These are phyloP conservation scores for Lamellibrachia satsuma DNA, from an alignment of 2,888 invertebrate species.

Conservation along the genomic window DNA sequence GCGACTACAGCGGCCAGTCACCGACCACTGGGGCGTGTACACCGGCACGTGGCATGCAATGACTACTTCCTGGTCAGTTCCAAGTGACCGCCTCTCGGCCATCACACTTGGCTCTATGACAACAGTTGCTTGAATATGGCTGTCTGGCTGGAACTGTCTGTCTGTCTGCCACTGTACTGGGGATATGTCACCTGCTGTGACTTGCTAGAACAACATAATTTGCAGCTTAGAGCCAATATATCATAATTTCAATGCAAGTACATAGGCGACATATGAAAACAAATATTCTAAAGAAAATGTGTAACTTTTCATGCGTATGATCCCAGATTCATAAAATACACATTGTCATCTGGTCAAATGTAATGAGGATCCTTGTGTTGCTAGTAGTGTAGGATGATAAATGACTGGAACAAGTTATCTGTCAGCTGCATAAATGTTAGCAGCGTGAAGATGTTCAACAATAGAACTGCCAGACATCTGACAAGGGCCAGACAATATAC, in stretches of 20 bases:
- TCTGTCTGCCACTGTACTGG: not conserved
- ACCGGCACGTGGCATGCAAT: not conserved
- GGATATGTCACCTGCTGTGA: not conserved
- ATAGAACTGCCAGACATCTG: not conserved
- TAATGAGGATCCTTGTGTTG: not conserved
- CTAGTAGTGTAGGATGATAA: not conserved
- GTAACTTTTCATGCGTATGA: not conserved
- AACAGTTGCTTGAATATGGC: not conserved
- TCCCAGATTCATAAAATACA: not conserved
- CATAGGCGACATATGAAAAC: no score
- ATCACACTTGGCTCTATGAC: not conserved
- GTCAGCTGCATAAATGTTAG: not conserved
- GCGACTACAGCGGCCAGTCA: not conserved
- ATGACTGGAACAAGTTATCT: not conserved
- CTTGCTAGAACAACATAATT: not conserved
- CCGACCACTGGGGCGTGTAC: not conserved
- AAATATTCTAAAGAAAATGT: no score
- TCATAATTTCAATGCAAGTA: not conserved
- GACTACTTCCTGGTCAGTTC: not conserved
- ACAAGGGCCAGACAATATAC: no score
- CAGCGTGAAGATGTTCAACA: not conserved
- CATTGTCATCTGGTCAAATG: not conserved
- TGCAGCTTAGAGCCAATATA: not conserved
- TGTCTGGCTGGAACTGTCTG: not conserved
- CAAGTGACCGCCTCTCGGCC: not conserved